These are phyloP conservation scores for Alligator sinensis DNA, from an alignment of 2,113 vertebrate species.

Conservation along the genomic window DNA sequence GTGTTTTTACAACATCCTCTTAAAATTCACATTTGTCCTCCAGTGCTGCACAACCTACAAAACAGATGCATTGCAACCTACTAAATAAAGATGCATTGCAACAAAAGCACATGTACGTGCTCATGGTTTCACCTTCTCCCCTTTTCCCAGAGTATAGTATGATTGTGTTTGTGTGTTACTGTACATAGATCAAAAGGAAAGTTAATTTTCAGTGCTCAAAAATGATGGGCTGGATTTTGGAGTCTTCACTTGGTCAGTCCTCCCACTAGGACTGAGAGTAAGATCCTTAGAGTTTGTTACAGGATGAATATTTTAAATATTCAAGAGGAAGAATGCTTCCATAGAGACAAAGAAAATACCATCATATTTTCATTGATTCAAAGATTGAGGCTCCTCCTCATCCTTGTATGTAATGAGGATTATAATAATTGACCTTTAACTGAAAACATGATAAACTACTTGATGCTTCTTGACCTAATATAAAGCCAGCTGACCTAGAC, in stretches of 20 bases:
- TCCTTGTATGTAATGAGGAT: not conserved
- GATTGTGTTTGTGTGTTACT: not conserved
- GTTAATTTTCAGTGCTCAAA: not conserved
- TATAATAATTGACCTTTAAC: not conserved
- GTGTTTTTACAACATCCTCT: not conserved
- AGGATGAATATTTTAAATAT: not conserved
- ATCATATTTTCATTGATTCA: not conserved
- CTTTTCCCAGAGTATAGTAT: not conserved
- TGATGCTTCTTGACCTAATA: not conserved
- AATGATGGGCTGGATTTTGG: not conserved
- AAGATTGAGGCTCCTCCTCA: not conserved
- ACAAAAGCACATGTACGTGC: not conserved
- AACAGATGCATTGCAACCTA: not conserved
- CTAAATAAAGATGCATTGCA: not conserved
- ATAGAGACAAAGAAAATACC: not conserved
- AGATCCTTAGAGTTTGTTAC: not conserved
- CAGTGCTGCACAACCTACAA: not conserved
- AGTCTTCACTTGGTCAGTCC: not conserved
- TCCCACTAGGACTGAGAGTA: not conserved
- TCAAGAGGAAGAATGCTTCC: not conserved
- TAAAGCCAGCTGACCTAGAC: slow-evolving; percentile 19
- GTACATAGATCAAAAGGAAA: not conserved
- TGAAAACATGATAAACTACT: not conserved
- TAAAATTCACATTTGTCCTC: not conserved
- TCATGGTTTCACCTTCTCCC: not conserved